Evolutionary conservation across 2,113 vertebrate genomes (phyloP).

Genomic region (Calyptomena viridis): DNA sequence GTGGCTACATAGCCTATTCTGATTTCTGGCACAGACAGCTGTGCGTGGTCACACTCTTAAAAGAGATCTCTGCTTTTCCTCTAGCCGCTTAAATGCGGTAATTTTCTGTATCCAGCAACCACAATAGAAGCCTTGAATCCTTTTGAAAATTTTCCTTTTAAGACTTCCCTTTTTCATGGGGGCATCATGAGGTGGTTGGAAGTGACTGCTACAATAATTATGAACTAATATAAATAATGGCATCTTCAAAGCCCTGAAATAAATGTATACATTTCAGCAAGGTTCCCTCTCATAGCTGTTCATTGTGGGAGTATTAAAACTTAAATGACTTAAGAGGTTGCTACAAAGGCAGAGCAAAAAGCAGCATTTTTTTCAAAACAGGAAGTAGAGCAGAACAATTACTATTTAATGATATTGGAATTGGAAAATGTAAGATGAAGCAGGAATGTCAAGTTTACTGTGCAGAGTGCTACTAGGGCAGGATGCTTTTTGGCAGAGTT

Average conservation of each 20-base stretch:
- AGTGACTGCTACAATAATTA: conserved; percentile 21
- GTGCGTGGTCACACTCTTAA: not conserved
- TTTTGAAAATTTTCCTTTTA: conserved; percentile 12
- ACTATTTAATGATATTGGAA: conserved; percentile 42
- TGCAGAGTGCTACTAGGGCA: not conserved
- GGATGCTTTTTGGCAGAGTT: conserved; percentile 40
- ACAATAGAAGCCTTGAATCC: not conserved
- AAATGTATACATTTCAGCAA: conserved; percentile 8
- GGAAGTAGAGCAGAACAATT: conserved; percentile 59
- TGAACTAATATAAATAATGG: conserved; percentile 26
- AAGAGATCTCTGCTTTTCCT: not conserved
- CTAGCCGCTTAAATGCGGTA: not conserved
- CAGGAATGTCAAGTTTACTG: conserved; percentile 29
- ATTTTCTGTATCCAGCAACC: not conserved
- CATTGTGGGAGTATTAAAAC: conserved; percentile 20
- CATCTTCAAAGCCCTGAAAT: conserved; percentile 28
- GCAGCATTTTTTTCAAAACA: conserved; percentile 56
- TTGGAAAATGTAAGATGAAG: conserved; percentile 45
- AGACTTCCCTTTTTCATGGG: not conserved
- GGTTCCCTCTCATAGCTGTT: conserved; percentile 6
- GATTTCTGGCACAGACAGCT: not conserved
- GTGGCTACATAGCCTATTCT: not conserved
- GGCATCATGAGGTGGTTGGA: not conserved
- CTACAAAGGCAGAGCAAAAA: conserved; percentile 39
- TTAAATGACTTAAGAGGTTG: conserved; percentile 47